Conservation (phyloP, 1,140 invertebrate species). For the Heliconius melpomene region DNA sequence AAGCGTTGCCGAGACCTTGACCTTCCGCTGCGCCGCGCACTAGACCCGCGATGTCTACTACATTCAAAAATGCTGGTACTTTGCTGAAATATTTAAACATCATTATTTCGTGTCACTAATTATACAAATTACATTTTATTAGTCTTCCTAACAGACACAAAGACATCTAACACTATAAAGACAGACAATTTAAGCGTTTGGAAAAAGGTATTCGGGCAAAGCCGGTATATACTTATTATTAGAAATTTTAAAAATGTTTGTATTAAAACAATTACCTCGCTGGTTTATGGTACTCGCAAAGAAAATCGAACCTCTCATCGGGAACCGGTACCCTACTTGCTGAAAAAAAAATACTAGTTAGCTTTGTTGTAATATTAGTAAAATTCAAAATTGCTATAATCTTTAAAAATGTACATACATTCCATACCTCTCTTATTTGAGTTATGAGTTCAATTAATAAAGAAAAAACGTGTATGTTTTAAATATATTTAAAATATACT, state of each 20-base stretch:
- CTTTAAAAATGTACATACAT: not conserved
- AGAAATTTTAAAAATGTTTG: not conserved
- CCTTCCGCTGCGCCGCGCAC: constrained; percentile 99
- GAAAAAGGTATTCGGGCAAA: too few species aligned
- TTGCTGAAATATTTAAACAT: constrained; percentile 85
- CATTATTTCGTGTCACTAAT: not conserved
- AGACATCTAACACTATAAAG: not conserved
- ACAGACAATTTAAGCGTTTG: too few species aligned
- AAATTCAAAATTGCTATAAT: not conserved
- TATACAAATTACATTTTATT: not conserved
- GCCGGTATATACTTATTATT: too few species aligned
- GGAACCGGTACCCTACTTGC: constrained; percentile 98
- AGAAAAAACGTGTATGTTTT: not conserved
- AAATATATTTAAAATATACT: constrained; percentile 1
- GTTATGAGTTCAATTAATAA: not conserved
- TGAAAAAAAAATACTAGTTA: constrained; percentile 53
- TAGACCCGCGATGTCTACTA: constrained; percentile 99
- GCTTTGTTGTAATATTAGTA: constrained; percentile 1
- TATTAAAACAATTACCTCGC: constrained; percentile 84
- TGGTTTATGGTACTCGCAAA: constrained; percentile 97
- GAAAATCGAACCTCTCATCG: constrained; percentile 95
- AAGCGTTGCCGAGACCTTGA: constrained; percentile 98
- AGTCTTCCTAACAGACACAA: not conserved
- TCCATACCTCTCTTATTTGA: not conserved
- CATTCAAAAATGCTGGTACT: constrained; percentile 98